Base-by-base conservation (phyloP, 2,113 vertebrate species). In the Seriola rivoliana region DNA sequence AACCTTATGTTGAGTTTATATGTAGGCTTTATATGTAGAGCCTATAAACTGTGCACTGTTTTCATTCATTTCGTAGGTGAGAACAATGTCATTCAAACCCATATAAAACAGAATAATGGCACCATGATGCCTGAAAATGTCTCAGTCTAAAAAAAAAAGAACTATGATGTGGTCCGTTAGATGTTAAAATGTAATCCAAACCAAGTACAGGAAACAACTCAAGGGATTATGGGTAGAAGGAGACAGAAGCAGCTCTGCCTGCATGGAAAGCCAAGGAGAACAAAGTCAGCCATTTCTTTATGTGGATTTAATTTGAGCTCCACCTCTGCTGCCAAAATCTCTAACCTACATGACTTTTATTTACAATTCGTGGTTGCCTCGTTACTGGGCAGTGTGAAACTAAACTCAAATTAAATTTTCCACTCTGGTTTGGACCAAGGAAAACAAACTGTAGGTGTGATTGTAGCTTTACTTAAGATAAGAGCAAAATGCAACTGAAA, bases 361-460 rank as follows among this genome's bases (percentile, higher is more conserved):
- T 88, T 90, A 89, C 87, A 80, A 63, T 70, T 55, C 46, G 72
- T 23, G 82, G 84, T 87, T 32, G 50, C 78, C 74, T 75, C 71
- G 77, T 91, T 80, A 79, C 75, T 55, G 78, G 78, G 80, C 78
- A 60, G 89, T 59, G 80, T 81, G 77, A 84, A 90, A 79, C 85
- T 64, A 66, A 76, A 87, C 91, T 82, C 62, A 75, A 78, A 88
- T 87, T 40, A 67, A 38, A 87, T 91, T 80, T 92, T 90, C 90
- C 89, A 88, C 80, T 84, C 79, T 0, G 46, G 63, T 81, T 82
- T 36, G 72, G 73, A 79, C 84, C 84, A 91, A 89, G 57, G 79
- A 89, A 93, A 93, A 92, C 86, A 93, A 93, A 88, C 85, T 9
- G 72, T 57, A 92, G 92, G 92, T 93, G 88, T 82, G 87, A 90